These are phyloP conservation scores for Danio choprae DNA, from an alignment of 2,797 vertebrate genomes.

Conservation along the genomic window DNA sequence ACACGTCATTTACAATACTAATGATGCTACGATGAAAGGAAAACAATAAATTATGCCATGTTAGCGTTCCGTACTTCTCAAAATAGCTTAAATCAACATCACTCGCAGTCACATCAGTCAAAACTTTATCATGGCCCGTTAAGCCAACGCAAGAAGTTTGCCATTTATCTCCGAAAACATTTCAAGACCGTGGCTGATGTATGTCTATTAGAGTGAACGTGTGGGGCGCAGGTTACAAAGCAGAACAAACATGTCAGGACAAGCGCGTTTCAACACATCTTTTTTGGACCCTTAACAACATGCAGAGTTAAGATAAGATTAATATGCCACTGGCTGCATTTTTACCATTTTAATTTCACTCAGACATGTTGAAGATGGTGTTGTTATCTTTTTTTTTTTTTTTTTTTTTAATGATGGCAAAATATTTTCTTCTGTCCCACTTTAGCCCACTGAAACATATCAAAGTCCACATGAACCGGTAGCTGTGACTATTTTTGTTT, in stretches of 20 bases:
- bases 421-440: not conserved
- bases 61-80: not conserved
- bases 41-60: not conserved
- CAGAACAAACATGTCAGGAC: not conserved
- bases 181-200: not conserved
- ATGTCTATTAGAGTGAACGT: not conserved
- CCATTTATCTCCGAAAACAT: conserved; percentile 6
- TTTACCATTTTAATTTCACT: not conserved
- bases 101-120: not conserved
- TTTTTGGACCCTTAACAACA: conserved; percentile 11
- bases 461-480: no score
- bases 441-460: not conserved
- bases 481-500: no score
- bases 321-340: not conserved
- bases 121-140: not conserved
- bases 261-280: not conserved
- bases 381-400: not conserved
- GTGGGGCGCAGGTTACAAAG: not conserved
- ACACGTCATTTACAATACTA: conserved; percentile 5
- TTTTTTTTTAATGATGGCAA: not conserved
- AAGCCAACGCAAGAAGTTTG: not conserved
- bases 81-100: conserved; percentile 13
- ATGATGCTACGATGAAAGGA: not conserved
- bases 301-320: not conserved
- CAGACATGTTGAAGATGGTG: not conserved